Evolutionary conservation across 2,888 invertebrate species (phyloP), one percentile per base, ranked within the genome.

Genomic region (Oscheius myriophilus): DNA sequence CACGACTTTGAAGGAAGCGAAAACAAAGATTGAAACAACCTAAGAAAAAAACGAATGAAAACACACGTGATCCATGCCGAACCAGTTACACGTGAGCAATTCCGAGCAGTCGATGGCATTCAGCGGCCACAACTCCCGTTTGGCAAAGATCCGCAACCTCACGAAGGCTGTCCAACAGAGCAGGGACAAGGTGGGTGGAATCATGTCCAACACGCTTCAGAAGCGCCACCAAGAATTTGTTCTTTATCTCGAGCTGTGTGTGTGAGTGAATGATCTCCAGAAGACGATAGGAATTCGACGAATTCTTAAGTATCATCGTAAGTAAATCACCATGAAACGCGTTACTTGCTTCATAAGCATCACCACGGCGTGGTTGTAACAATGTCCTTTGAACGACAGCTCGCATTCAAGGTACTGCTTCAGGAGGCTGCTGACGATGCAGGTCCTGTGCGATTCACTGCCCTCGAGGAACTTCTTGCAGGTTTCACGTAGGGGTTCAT

Each of bases 201-300:
- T 67, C 43, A 2, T 55, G 14, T 21, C 26, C 63, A 42, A 72
- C 70, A 6, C 72, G 71, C 42, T 74, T 71, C 43, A 81, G 71
- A n/a, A 81, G 70, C 4, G 78, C 70, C 39, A 73, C 66, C 67
- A 81, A 68, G 51, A 81, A 72, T 63, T 73, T 54, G 72, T 78
- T 78, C 73, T 79, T 79, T 6, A 70, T 75, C 33, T 72, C 72
- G 53, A 85, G 75, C 54, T 82, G 79, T 9, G 84, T 84, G 69
- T 85, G 85, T 43, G 85, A 86, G 73, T 86, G 85, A 66, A 85
- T 82, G 61, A 78, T 79, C 11, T 81, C 74, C 12, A 85, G 85
- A 11, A 84, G 80, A 46, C 63, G 69, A 16, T 81, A 75, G 66
- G 74, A 67, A 61, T 82, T 79, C 41, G 70, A 58, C 1, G 68